A percentile compares a stretch with the other conserved stretches of the same genome.
phyloP scores from a whole-genome alignment of 2,888 invertebrate species.

The Xylota sylvarum region DNA sequence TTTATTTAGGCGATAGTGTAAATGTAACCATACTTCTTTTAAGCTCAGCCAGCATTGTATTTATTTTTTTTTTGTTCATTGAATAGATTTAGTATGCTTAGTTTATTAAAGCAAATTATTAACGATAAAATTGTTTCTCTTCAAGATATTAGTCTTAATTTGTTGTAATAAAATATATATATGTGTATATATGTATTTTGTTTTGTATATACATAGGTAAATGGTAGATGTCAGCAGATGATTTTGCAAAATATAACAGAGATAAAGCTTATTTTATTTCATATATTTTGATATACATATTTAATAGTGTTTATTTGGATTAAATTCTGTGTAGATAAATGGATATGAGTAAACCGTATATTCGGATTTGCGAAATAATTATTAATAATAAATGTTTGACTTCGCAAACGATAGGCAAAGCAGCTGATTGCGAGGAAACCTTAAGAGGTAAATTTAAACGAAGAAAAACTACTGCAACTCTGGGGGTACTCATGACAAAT shows the following conservation, averaged over 20 bases:
- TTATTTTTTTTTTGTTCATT: slow-evolving; percentile 13
- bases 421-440: too few species aligned
- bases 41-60: slow-evolving; percentile 35
- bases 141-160: slow-evolving; percentile 28
- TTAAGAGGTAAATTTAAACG: too few species aligned
- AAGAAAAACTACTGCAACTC: too few species aligned
- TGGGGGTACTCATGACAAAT: too few species aligned
- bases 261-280: slow-evolving; percentile 60
- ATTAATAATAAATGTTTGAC: neutral
- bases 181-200: slow-evolving; percentile 35
- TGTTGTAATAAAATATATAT: slow-evolving; percentile 59
- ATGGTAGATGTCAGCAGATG: slow-evolving; percentile 55
- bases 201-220: slow-evolving; percentile 42
- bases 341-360: slow-evolving; percentile 16
- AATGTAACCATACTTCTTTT: neutral
- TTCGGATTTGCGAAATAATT: slow-evolving; percentile 16
- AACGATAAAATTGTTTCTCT: slow-evolving; percentile 32
- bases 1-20: slow-evolving; percentile 8
- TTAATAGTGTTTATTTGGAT: slow-evolving; percentile 38
- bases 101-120: slow-evolving; percentile 36
- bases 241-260: slow-evolving; percentile 71
- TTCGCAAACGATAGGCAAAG: too few species aligned
- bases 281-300: slow-evolving; percentile 47
- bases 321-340: slow-evolving; percentile 23
- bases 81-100: slow-evolving; percentile 21